These are phyloP conservation scores for Squalus acanthias DNA, from an alignment of 2,797 vertebrate genomes.

Conservation along the genomic window DNA sequence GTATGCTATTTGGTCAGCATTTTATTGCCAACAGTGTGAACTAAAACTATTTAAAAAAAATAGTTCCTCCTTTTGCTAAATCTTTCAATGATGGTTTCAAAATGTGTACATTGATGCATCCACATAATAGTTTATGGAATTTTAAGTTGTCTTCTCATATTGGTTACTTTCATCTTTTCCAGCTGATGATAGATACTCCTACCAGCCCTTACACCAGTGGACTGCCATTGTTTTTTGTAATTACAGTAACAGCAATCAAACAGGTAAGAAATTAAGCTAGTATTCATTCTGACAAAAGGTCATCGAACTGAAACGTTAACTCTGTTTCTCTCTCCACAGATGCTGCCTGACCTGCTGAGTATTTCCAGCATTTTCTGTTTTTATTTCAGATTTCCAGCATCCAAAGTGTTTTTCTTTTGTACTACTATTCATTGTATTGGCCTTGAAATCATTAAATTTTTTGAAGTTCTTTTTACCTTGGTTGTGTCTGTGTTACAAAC, in stretches of 20 bases:
- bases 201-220: constrained; percentile 97
- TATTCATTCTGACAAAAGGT: too few species aligned
- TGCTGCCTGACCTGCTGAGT: too few species aligned
- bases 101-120: neutral
- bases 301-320: too few species aligned
- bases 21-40: neutral
- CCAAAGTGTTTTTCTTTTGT: too few species aligned
- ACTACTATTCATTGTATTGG: neutral
- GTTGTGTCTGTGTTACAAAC: neutral
- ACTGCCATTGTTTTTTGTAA: constrained; percentile 97
- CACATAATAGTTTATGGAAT: neutral
- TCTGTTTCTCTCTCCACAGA: too few species aligned
- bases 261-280: constrained; percentile 70
- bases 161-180: constrained; percentile 43
- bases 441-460: neutral
- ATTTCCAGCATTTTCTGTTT: too few species aligned
- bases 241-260: constrained; percentile 96
- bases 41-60: neutral
- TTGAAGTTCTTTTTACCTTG: constrained; percentile 44
- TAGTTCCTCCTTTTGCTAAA: neutral
- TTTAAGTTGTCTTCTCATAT: constrained; percentile 34
- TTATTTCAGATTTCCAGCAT: too few species aligned
- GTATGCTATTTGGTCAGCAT: neutral
- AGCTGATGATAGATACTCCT: constrained; percentile 99
- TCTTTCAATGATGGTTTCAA: neutral